phyloP scores from a whole-genome alignment of 1,140 invertebrate genomes.

The Aporrectodea caliginosa region DNA sequence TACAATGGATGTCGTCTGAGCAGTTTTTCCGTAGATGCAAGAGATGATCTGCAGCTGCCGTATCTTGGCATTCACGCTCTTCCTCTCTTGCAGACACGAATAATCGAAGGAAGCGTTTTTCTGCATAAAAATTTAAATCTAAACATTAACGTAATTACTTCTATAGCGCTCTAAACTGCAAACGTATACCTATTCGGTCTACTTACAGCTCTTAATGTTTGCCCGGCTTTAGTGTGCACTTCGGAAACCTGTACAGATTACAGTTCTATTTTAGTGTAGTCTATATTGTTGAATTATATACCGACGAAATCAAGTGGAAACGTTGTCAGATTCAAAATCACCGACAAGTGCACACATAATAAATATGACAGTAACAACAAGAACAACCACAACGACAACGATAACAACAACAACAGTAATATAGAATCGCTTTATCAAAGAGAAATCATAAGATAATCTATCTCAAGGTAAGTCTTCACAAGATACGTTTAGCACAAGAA shows the following conservation, averaged over 20 bases:
- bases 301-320: too few relatives aligned
- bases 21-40: constrained; percentile 38
- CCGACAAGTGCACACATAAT: not conserved
- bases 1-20: constrained; percentile 41
- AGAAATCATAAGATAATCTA: too few relatives aligned
- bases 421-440: too few relatives aligned
- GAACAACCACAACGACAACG: not conserved
- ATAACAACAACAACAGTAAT: not conserved
- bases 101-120: constrained; percentile 72
- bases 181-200: too few relatives aligned
- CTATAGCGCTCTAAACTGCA: too few relatives aligned
- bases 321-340: constrained; percentile 3
- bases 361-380: not conserved
- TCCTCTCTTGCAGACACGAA: constrained; percentile 64
- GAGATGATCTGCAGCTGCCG: constrained; percentile 66
- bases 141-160: constrained; percentile 14
- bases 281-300: too few relatives aligned
- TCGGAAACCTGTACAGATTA: too few relatives aligned
- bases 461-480: too few relatives aligned
- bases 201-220: too few relatives aligned
- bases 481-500: too few relatives aligned
- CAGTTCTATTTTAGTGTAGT: too few relatives aligned
- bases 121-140: constrained; percentile 46
- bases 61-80: constrained; percentile 64
- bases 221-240: too few relatives aligned